Evolutionary conservation across 2,888 invertebrate species (phyloP), one percentile per base, ranked within the genome.

Genomic region (Tanytarsus gracilentus): DNA sequence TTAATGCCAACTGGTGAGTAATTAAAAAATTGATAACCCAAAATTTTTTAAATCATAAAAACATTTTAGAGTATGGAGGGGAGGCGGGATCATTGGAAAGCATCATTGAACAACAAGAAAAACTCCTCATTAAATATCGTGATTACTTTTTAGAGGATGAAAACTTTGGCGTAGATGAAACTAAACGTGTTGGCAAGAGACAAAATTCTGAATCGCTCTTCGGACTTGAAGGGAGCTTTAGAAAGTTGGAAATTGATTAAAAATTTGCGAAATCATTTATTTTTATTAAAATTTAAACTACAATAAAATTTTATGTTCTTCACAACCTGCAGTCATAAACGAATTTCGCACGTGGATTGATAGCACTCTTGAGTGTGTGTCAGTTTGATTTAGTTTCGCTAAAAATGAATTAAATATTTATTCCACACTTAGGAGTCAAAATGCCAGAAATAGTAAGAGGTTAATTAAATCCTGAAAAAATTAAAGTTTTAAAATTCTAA

Each of bases 11-110:
- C 70, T 23, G 44, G 44, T 44, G 11, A 11, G 11, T 5, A 1
- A 16, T 6, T n/a, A 16, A 39, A 7, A 39, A 39, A 16, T 3
- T 3, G 14, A 16, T 16, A 16, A 3, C 3, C 3, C 33, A 4
- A 11, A 11, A 11, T 5, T 11, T 4, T 33, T 33, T n/a, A n/a
- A n/a, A n/a, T n/a, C n/a, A n/a, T n/a, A n/a, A n/a, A n/a, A 11
- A 33, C 3, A 11, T 5, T 4, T 11, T 11, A 18, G 84, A 85
- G 66, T 84, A 82, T 65, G 84, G 84, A 11, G 85, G 85, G 5
- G 73, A 72, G 14, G 80, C 76, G 21, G 79, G 79, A 1, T 72
- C 78, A 4, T 66, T 78, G 3, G 29, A 61, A 21, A 40, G 52
- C 27, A 59, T 66, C 3, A 55, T 65, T 27, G 63, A 60, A 11